Evolutionary conservation across 2,888 invertebrate genomes (phyloP).

Genomic region (Silvanus unidentatus): DNA sequence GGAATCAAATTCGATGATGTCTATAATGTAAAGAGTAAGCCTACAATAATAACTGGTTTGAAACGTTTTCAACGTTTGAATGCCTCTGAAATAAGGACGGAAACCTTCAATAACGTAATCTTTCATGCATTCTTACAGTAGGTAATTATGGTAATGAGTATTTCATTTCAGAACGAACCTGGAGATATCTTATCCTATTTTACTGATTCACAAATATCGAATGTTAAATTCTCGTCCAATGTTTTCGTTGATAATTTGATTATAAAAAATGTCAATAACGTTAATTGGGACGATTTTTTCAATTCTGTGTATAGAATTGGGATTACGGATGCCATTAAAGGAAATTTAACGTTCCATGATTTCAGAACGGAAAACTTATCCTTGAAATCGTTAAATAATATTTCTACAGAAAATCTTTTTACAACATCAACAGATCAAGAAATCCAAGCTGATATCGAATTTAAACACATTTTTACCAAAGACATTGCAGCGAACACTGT

Average conservation of each 20-base stretch:
- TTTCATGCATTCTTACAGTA: not conserved
- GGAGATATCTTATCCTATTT: conserved; percentile 12
- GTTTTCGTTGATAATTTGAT: conserved; percentile 32
- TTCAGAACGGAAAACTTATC: conserved; percentile 23
- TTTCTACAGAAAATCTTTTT: conserved; percentile 25
- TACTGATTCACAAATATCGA: not conserved
- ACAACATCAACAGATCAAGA: conserved; percentile 37
- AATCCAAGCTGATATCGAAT: conserved; percentile 30
- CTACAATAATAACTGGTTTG: conserved; percentile 25
- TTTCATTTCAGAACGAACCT: conserved; percentile 10
- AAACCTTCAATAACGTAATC: conserved; percentile 25
- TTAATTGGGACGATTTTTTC: conserved; percentile 36
- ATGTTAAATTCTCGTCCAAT: conserved; percentile 20
- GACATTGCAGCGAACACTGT: conserved; percentile 26
- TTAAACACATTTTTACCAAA: conserved; percentile 24
- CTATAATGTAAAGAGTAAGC: conserved; percentile 27
- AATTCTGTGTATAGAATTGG: conserved; percentile 34
- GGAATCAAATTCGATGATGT: conserved; percentile 29
- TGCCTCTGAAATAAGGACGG: conserved; percentile 14
- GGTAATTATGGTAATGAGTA: too few relatives aligned
- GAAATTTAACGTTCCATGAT: conserved; percentile 26
- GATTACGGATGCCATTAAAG: conserved; percentile 23
- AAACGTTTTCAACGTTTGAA: conserved; percentile 30
- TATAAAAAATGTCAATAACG: conserved; percentile 34
- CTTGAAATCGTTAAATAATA: conserved; percentile 22